Evolutionary conservation across 64 coral and sea anemone genomes (phyloP).

Genomic region (Actinia equina): DNA sequence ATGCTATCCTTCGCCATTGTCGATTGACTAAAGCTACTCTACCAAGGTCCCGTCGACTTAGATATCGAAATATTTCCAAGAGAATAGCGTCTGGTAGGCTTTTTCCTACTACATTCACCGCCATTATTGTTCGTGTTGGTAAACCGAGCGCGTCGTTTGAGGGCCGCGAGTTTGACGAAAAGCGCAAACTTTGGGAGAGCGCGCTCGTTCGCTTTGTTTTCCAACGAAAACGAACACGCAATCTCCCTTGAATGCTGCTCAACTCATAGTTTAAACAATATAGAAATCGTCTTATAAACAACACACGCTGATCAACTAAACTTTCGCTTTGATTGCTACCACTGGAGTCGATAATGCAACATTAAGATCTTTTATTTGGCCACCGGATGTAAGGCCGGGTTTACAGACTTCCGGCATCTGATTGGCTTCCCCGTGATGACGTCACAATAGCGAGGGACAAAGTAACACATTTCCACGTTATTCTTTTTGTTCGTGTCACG

Average conservation of each 20-base stretch:
- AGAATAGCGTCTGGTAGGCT: constrained; percentile 87
- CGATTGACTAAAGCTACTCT: constrained; percentile 70
- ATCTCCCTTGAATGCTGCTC: background rate
- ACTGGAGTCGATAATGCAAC: constrained; percentile 4
- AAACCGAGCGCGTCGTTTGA: constrained; percentile 26
- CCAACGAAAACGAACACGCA: background rate
- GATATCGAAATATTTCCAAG: constrained; percentile 82
- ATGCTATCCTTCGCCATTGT: constrained; percentile 94
- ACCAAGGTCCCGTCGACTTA: constrained; percentile 73
- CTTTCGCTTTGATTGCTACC: constrained; percentile 10
- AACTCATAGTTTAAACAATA: constrained; percentile 1
- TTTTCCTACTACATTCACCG: constrained; percentile 36
- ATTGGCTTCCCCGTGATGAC: constrained; percentile 13
- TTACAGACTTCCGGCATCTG: constrained; percentile 44
- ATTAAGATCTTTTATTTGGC: constrained; percentile 17
- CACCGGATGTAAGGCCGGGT: constrained; percentile 29
- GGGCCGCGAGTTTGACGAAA: constrained; percentile 26
- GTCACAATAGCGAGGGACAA: constrained; percentile 28
- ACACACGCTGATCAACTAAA: background rate
- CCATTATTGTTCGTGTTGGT: constrained; percentile 9
- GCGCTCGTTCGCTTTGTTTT: constrained; percentile 7
- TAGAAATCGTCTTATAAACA: background rate
- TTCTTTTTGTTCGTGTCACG: constrained; percentile 39
- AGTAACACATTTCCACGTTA: constrained; percentile 40
- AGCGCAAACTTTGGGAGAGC: background rate